Evolutionary conservation across 2,888 invertebrate species (phyloP), one percentile per base, ranked within the genome.

Genomic region (Lepetodrilus schrolli): DNA sequence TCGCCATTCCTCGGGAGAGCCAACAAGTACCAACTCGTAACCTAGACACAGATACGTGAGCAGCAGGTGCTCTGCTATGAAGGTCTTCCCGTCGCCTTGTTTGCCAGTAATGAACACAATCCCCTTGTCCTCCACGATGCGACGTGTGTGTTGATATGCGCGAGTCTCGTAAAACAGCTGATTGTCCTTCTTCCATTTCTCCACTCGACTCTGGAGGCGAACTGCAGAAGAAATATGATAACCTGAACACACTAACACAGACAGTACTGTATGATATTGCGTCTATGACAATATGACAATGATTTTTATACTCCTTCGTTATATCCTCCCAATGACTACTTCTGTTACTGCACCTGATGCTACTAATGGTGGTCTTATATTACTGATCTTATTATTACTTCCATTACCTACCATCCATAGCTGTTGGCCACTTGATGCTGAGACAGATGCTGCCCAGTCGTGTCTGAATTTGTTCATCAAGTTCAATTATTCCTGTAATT

Each of bases 1-100:
- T 17, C 66, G 21, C 72, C 72, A 72, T 30, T 72, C 72, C 8
- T 66, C 34, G 3, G 26, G 66, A 4, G 30, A 20, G 26, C 34
- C 38, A 7, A 66, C 65, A 4, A 65, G 20, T 10, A 65, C 38
- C 10, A 58, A 20, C 17, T 37, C 37, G n/a, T 30, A 58, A 4
- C 72, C 72, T 26, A 5, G 17, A 4, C 8, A 13, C 17, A 38
- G 47, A 20, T 34, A 72, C 3, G 26, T 13, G 2, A 58, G 47
- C n/a, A 48, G 34, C 10, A 72, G 30, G 17, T 36, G 65, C 30
- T 34, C 26, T 5, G 65, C 72, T 17, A 72, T 20, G 30, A 38
- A 26, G 26, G 72, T 65, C 23, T 72, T 72, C 20, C 72, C 72
- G 34, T 58, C 37, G 10, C 72, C 72, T n/a, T 58, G 65, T 13